Conservation (phyloP, 2,797 vertebrate genomes). For the Clarias laeviceps region DNA sequence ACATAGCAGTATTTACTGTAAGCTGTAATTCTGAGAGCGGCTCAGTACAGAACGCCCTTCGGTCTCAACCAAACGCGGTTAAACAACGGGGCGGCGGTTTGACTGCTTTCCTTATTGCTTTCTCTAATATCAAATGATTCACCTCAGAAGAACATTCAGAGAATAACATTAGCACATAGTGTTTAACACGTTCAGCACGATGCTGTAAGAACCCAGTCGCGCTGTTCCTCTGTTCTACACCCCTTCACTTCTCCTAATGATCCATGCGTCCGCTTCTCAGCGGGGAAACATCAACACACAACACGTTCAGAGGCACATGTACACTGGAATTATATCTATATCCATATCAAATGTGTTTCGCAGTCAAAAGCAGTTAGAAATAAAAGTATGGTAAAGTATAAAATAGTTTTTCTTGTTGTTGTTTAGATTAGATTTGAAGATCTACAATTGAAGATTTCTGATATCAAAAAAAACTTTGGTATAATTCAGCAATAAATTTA, state of each 20-base stretch:
- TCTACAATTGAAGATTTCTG: too few species aligned
- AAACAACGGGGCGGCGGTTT: neutral
- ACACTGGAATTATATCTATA: too few species aligned
- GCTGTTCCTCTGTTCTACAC: neutral
- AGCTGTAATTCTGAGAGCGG: neutral
- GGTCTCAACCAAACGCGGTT: conserved; percentile 17
- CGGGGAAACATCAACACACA: neutral
- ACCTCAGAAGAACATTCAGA: neutral
- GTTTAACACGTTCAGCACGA: neutral
- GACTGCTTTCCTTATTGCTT: neutral
- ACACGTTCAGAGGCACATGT: too few species aligned
- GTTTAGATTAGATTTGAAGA: too few species aligned
- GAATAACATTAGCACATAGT: neutral
- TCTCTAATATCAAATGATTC: neutral
- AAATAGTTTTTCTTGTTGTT: too few species aligned
- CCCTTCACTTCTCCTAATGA: neutral
- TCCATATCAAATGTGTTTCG: too few species aligned
- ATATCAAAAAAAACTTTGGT: too few species aligned
- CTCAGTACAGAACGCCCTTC: neutral
- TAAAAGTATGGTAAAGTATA: too few species aligned
- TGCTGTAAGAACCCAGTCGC: neutral
- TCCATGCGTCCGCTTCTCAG: neutral
- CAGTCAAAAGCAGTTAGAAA: too few species aligned
- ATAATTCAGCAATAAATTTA: neutral
- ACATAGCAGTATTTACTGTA: neutral